Conservation (phyloP, 2,888 invertebrate genomes). For the Carabus problematicus region DNA sequence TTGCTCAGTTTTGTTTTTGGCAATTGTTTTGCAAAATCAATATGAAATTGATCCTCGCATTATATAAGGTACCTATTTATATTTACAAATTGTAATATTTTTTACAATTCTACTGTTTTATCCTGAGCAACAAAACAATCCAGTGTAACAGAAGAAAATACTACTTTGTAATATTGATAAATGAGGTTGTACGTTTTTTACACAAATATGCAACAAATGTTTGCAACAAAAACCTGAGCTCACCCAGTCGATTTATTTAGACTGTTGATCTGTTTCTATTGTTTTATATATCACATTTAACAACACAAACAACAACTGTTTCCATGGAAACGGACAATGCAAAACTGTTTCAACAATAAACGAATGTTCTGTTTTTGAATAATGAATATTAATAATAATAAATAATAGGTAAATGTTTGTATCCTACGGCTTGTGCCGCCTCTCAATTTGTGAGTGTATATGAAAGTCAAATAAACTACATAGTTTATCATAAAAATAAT, state of each 20-base stretch:
- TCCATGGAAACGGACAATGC: constrained; percentile 33
- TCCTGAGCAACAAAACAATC: constrained; percentile 24
- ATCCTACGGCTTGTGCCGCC: constrained; percentile 62
- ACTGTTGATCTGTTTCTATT: constrained; percentile 16
- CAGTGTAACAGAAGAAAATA: too few species aligned
- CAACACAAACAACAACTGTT: constrained; percentile 17
- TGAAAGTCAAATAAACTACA: constrained; percentile 64
- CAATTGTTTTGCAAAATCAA: constrained; percentile 33
- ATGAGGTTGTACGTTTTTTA: too few species aligned
- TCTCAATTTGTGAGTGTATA: constrained; percentile 64
- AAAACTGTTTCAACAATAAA: constrained; percentile 52
- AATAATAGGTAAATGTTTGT: constrained; percentile 63
- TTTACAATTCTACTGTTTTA: constrained; percentile 42
- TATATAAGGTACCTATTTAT: constrained; percentile 41
- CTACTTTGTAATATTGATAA: too few species aligned
- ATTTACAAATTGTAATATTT: constrained; percentile 42
- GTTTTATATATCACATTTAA: constrained; percentile 14
- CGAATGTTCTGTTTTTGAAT: constrained; percentile 55
- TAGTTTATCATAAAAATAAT: constrained; percentile 60
- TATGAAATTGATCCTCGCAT: constrained; percentile 37
- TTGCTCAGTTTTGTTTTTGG: constrained; percentile 38
- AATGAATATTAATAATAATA: constrained; percentile 63
- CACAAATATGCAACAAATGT: constrained; percentile 21
- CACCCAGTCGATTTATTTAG: constrained; percentile 29
- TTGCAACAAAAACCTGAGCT: constrained; percentile 33